Evolutionary conservation across 2,888 invertebrate species (phyloP).

Genomic region (Mythimna albipuncta): DNA sequence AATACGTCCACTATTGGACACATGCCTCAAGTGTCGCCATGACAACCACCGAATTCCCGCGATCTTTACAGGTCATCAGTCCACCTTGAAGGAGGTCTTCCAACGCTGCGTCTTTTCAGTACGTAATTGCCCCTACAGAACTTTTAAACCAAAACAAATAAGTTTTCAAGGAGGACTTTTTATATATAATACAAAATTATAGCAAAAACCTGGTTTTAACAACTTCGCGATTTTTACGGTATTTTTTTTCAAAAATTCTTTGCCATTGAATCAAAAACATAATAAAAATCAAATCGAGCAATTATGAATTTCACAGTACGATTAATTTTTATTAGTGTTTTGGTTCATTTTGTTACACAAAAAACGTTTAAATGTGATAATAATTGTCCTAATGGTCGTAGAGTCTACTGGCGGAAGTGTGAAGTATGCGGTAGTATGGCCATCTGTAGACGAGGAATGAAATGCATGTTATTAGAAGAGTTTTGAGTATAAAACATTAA

Average conservation of each 20-base stretch:
- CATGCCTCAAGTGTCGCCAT: too few relatives aligned
- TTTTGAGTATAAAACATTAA: too few relatives aligned
- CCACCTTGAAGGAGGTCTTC: too few relatives aligned
- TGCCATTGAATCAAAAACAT: conserved; percentile 7
- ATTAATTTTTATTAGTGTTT: conserved; percentile 51
- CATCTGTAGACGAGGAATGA: too few relatives aligned
- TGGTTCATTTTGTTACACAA: conserved; percentile 35
- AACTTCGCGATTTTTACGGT: conserved; percentile 24
- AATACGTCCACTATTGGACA: too few relatives aligned
- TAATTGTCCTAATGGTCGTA: conserved; percentile 19
- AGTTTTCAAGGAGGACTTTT: neutral
- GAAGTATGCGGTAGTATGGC: neutral
- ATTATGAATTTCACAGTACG: conserved; percentile 61
- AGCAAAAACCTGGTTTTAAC: conserved; percentile 8
- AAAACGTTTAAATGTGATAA: conserved; percentile 33
- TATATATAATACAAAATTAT: neutral
- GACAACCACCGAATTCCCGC: too few relatives aligned
- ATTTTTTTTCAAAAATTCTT: conserved; percentile 15
- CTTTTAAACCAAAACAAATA: too few relatives aligned
- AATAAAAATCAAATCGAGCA: conserved; percentile 51
- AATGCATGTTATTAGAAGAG: neutral
- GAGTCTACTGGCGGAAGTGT: conserved; percentile 3
- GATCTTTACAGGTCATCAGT: too few relatives aligned
- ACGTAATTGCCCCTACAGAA: too few relatives aligned
- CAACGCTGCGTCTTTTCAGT: too few relatives aligned